Evolutionary conservation across 2,113 vertebrate species (phyloP).

Genomic region (Gracilinanus agilis): DNA sequence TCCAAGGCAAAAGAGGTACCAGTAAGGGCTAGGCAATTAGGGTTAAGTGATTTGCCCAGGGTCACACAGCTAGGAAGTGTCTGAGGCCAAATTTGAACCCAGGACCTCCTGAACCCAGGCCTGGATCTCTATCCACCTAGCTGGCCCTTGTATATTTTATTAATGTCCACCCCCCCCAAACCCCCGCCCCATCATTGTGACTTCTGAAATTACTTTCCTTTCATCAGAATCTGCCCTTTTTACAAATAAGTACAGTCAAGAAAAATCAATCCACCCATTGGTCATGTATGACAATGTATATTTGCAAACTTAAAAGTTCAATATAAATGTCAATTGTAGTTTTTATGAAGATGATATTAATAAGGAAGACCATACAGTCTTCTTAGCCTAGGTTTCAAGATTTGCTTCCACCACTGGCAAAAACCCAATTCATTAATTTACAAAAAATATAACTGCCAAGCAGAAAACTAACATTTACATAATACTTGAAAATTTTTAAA

Average conservation of each 20-base stretch:
- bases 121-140: too few relatives aligned
- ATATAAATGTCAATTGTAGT: not conserved
- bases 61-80: too few relatives aligned
- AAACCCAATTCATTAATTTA: not conserved
- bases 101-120: too few relatives aligned
- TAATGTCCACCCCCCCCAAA: too few relatives aligned
- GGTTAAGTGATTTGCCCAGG: too few relatives aligned
- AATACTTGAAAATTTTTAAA: not conserved
- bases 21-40: too few relatives aligned
- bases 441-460: not conserved
- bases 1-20: too few relatives aligned
- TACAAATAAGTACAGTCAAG: not conserved
- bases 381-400: not conserved
- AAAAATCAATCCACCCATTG: not conserved
- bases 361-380: not conserved
- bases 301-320: not conserved
- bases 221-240: not conserved
- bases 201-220: too few relatives aligned
- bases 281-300: not conserved
- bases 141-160: too few relatives aligned
- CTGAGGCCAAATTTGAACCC: too few relatives aligned
- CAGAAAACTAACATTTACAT: not conserved
- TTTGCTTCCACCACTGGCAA: not conserved
- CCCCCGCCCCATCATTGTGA: too few relatives aligned
- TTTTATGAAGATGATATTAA: not conserved